Evolutionary conservation across 2,113 vertebrate genomes (phyloP).

Genomic region (Ivindomyrus marchei): DNA sequence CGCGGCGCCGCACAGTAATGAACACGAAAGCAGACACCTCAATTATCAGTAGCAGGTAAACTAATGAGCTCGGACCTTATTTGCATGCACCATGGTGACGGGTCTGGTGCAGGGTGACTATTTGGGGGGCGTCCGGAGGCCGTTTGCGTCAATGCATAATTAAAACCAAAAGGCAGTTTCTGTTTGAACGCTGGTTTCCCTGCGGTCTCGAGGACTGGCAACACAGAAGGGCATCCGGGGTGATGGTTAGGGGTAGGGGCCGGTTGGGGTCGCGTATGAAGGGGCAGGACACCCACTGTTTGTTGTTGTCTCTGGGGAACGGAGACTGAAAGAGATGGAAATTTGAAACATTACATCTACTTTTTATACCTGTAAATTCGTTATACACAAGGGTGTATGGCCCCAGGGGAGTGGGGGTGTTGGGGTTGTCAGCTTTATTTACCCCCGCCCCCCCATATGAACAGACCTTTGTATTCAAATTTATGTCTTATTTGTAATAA

Average conservation of each 20-base stretch:
- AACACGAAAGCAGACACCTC: neutral
- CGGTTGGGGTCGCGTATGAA: conserved; percentile 8
- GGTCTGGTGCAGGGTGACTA: neutral
- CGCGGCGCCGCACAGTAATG: neutral
- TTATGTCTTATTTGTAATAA: neutral
- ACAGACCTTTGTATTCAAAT: neutral
- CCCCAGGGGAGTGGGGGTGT: neutral
- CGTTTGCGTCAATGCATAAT: neutral
- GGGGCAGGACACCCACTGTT: conserved; percentile 27
- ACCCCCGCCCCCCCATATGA: neutral
- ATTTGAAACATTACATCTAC: neutral
- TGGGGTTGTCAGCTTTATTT: neutral
- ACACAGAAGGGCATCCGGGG: neutral
- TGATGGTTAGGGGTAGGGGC: neutral
- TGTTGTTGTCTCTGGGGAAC: neutral
- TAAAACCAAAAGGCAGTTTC: neutral
- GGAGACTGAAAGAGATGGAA: neutral
- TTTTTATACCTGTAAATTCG: neutral
- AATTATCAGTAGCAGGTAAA: conserved; percentile 9
- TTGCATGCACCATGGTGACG: neutral
- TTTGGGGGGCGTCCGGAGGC: neutral
- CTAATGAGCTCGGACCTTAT: conserved; percentile 5
- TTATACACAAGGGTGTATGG: neutral
- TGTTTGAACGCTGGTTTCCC: neutral
- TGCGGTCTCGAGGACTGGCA: neutral